Percentiles rank a stretch among this genome's conserved stretches.
phyloP scores from a whole-genome alignment of 2,113 vertebrate genomes.

The Prolemur simus region DNA sequence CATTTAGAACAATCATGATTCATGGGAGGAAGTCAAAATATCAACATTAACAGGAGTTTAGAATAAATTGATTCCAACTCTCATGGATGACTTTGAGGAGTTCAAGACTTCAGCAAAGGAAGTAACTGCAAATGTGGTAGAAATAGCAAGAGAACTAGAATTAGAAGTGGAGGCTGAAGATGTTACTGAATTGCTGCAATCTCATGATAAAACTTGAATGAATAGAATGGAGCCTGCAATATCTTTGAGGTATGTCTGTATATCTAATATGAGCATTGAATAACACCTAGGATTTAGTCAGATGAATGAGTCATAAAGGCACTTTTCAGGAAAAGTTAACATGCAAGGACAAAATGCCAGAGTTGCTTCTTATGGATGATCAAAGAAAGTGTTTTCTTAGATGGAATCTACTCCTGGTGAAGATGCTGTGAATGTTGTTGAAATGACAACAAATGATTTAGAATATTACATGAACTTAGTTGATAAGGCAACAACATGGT shows the following conservation, averaged over 20 bases:
- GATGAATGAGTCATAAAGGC: background rate
- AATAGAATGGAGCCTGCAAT: background rate
- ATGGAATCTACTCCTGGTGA: background rate
- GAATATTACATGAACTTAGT: background rate
- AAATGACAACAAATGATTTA: background rate
- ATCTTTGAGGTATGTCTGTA: background rate
- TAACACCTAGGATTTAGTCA: background rate
- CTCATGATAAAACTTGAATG: background rate
- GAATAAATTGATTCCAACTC: background rate
- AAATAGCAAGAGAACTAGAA: background rate
- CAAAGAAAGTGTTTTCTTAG: no score
- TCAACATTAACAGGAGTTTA: background rate
- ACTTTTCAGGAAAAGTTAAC: slow-evolving; percentile 2
- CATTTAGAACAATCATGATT: background rate
- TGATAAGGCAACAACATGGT: background rate
- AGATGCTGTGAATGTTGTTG: background rate
- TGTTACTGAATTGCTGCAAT: background rate
- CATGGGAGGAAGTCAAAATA: background rate
- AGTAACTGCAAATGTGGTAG: background rate
- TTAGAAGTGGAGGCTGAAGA: background rate
- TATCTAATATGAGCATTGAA: background rate
- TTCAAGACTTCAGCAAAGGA: background rate
- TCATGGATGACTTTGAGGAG: background rate
- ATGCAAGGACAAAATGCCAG: background rate
- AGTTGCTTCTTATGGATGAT: no score